phyloP scores from a whole-genome alignment of 2,797 vertebrate species.

The Gephyroberyx darwinii region DNA sequence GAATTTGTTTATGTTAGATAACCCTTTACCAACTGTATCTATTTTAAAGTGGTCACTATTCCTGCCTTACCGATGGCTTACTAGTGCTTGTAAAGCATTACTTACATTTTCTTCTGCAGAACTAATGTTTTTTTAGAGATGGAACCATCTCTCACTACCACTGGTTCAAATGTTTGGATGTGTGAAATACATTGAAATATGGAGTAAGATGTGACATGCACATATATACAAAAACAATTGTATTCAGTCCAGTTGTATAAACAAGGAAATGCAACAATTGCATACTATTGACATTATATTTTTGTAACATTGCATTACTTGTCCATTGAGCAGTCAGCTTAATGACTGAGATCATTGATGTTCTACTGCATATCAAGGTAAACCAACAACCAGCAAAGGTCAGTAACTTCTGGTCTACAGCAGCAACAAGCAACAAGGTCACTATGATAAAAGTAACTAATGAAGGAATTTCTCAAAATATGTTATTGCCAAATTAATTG shows the following conservation, averaged over 20 bases:
- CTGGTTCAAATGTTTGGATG: background rate
- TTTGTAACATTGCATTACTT: background rate
- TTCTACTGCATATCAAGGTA: background rate
- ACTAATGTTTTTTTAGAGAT: too few relatives aligned
- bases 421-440: constrained; percentile 7
- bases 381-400: too few relatives aligned
- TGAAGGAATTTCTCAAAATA: background rate
- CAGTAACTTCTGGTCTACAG: background rate
- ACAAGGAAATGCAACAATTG: background rate
- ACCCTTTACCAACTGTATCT: too few relatives aligned
- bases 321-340: background rate
- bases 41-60: too few relatives aligned
- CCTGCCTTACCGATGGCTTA: too few relatives aligned
- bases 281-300: background rate
- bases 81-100: too few relatives aligned
- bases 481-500: constrained; percentile 25
- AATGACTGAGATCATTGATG: background rate
- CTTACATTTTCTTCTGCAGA: too few relatives aligned
- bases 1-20: too few relatives aligned
- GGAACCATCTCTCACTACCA: background rate
- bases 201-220: background rate
- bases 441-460: constrained; percentile 8
- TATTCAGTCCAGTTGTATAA: background rate
- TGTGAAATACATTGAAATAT: too few relatives aligned
- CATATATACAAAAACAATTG: background rate